phyloP scores from a whole-genome alignment of 2,113 vertebrate genomes.

The Vulpes lagopus region DNA sequence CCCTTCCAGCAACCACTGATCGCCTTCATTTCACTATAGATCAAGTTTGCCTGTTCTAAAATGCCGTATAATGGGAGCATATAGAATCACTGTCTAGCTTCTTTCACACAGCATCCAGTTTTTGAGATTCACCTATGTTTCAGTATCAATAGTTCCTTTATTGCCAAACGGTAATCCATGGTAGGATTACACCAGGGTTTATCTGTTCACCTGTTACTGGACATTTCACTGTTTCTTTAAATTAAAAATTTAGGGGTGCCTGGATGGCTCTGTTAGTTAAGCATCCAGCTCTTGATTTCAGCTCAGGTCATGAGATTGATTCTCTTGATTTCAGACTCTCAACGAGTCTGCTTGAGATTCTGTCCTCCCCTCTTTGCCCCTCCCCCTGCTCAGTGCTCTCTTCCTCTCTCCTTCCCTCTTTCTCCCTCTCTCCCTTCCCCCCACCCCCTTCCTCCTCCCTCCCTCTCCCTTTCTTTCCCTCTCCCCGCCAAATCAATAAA shows the following conservation, averaged over 20 bases:
- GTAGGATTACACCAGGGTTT: background rate
- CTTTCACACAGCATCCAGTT: background rate
- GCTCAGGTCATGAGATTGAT: background rate
- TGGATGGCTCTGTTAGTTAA: background rate
- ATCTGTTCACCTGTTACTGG: background rate
- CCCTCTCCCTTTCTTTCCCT: background rate
- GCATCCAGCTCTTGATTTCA: background rate
- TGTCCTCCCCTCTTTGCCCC: background rate
- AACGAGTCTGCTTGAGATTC: background rate
- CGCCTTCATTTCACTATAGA: background rate
- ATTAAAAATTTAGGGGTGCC: background rate
- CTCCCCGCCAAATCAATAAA: background rate
- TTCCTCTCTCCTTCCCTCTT: background rate
- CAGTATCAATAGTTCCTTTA: background rate
- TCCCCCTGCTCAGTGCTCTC: background rate
- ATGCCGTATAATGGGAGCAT: background rate
- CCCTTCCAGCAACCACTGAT: background rate
- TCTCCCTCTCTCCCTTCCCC: background rate
- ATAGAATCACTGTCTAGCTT: background rate
- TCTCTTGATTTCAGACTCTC: too few species aligned
- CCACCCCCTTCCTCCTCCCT: background rate
- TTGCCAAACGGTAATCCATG: background rate
- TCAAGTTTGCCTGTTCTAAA: conserved; percentile 4
- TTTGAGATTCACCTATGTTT: conserved; percentile 29
- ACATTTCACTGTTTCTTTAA: conserved; percentile 10